These are phyloP conservation scores for Lepidochitona cinerea DNA, from an alignment of 2,888 invertebrate genomes.

Conservation along the genomic window DNA sequence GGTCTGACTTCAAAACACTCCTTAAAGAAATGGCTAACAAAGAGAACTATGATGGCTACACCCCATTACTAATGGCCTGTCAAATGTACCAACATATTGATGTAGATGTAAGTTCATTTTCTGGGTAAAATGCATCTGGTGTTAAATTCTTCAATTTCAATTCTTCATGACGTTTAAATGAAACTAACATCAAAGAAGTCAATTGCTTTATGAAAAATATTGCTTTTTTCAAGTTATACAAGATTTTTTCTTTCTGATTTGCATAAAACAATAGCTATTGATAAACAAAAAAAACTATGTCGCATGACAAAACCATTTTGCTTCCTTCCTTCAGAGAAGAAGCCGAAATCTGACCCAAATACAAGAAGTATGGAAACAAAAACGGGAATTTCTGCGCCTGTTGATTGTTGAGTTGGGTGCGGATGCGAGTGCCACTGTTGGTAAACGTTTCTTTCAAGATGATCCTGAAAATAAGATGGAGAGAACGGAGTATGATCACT, in stretches of 20 bases:
- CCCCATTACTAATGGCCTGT: constrained; percentile 39
- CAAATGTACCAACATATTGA: constrained; percentile 2
- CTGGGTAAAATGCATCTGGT: no score
- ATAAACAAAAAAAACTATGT: background rate
- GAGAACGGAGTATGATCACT: no score
- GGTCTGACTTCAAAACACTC: background rate
- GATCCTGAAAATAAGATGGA: no score
- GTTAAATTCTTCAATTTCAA: no score
- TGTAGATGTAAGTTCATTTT: no score
- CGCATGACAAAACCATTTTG: background rate
- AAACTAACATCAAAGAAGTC: no score
- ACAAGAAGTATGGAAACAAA: constrained; percentile 17
- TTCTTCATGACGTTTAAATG: no score
- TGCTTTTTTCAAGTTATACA: no score
- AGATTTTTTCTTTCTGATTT: no score
- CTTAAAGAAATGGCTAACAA: constrained; percentile 35
- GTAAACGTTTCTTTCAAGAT: constrained; percentile 13
- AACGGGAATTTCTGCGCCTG: constrained; percentile 31
- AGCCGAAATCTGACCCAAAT: constrained; percentile 1
- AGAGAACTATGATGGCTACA: constrained; percentile 44
- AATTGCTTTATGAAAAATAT: no score
- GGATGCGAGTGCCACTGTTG: constrained; percentile 20
- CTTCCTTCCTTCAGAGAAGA: background rate
- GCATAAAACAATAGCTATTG: no score
- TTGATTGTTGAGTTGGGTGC: constrained; percentile 25